phyloP scores from a whole-genome alignment of 1,140 invertebrate species.

The Andrena cerasifolii region DNA sequence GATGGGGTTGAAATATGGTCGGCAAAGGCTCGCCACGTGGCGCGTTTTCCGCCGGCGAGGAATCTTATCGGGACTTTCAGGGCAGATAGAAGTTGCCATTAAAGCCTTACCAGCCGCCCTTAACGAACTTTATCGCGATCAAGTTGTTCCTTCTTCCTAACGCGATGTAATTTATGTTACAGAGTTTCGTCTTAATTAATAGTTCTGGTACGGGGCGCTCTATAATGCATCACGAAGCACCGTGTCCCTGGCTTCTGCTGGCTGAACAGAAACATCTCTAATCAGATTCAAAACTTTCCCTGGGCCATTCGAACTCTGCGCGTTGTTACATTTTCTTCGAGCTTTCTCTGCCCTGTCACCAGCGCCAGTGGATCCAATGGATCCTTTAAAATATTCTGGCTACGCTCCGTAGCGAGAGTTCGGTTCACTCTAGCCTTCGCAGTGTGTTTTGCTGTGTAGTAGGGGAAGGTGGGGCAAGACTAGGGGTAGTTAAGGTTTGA shows the following conservation, averaged over 20 bases:
- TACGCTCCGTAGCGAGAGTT: too few relatives aligned
- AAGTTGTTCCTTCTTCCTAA: conserved; percentile 23
- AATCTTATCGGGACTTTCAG: conserved; percentile 32
- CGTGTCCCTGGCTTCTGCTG: not conserved
- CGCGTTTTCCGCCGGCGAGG: conserved; percentile 6
- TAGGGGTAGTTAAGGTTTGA: too few relatives aligned
- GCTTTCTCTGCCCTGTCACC: too few relatives aligned
- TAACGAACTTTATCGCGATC: conserved; percentile 43
- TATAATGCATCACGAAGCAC: not conserved
- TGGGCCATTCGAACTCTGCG: too few relatives aligned
- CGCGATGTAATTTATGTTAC: conserved; percentile 41
- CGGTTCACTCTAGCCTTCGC: too few relatives aligned
- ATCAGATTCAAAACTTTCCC: too few relatives aligned
- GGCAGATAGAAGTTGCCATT: conserved; percentile 36
- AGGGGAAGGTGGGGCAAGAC: too few relatives aligned
- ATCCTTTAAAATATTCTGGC: too few relatives aligned
- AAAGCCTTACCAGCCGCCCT: conserved; percentile 18
- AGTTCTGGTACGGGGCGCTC: not conserved
- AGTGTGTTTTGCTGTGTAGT: too few relatives aligned
- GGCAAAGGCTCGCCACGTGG: conserved; percentile 21
- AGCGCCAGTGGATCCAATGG: too few relatives aligned
- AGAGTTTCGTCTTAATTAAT: conserved; percentile 30
- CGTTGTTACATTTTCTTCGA: too few relatives aligned
- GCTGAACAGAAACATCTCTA: too few relatives aligned
- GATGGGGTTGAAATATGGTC: conserved; percentile 33